phyloP scores from a whole-genome alignment of 2,888 invertebrate genomes.

The Timema cristinae region DNA sequence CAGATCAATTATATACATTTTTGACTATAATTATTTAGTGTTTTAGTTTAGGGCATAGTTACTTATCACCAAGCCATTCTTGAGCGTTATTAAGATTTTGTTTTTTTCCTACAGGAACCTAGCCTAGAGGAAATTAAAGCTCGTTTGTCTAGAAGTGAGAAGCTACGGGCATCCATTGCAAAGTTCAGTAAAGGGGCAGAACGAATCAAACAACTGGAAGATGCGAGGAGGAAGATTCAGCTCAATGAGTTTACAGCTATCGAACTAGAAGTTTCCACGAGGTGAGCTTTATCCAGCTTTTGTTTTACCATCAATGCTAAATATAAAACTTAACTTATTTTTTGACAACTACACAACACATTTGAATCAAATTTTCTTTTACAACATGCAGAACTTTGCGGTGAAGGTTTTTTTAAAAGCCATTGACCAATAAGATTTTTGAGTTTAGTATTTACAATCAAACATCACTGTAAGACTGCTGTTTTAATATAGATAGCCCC shows the following conservation, averaged over 20 bases:
- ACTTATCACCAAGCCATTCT: background rate
- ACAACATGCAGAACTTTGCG: too few relatives aligned
- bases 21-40: background rate
- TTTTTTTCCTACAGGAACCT: constrained; percentile 48
- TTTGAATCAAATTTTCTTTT: too few relatives aligned
- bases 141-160: constrained; percentile 62
- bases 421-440: too few relatives aligned
- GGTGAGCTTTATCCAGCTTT: constrained; percentile 48
- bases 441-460: too few relatives aligned
- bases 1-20: background rate
- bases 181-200: constrained; percentile 61
- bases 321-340: too few relatives aligned
- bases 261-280: constrained; percentile 69
- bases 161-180: constrained; percentile 63
- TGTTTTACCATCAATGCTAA: background rate
- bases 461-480: too few relatives aligned
- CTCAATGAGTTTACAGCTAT: constrained; percentile 69
- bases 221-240: constrained; percentile 43
- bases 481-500: too few relatives aligned
- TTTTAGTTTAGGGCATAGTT: background rate
- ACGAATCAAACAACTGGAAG: constrained; percentile 50
- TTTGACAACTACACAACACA: too few relatives aligned
- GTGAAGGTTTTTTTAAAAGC: too few relatives aligned
- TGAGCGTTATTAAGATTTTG: background rate
- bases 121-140: constrained; percentile 66